Evolutionary conservation across 1,140 invertebrate genomes (phyloP), one percentile per base, ranked within the genome.

Genomic region (Sycophila sp.): DNA sequence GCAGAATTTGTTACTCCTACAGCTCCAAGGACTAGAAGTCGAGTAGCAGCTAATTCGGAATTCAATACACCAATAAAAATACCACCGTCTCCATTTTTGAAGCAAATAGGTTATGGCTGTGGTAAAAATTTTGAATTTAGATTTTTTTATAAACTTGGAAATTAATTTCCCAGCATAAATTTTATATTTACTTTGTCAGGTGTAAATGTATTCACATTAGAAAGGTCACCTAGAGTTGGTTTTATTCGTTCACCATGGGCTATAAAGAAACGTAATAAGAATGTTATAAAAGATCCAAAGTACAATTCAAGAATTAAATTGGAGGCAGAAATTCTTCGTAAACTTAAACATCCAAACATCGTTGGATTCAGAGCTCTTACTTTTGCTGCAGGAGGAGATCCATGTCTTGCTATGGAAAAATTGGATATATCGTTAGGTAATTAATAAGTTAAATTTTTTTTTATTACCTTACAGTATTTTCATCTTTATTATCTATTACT

Each of bases 271-370:
- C 73, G 92, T 2, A 90, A 88, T 69, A 78, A 87, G 59, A 83
- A 84, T 49, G 42, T 79, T 30, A 62, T 71, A 55, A 75, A 80
- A 67, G 78, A 83, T 55, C 51, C 78, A 8, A 73, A 78, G 63
- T 88, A 87, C 60, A 83, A 85, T 51, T 78, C 89, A 32, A 85
- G 93, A 3, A 86, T 96, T 24, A 83, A 88, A 69, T 82, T 87
- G 1, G 94, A 96, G 85, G 94, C 93, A 1, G 87, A 91, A 17
- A 82, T 94, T 60, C 81, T 93, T 19, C 89, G 89, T 66, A 87
- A 89, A 63, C 86, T 96, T 40, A 89, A 90, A 26, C 94, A 96
- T 86, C 93, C 93, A 1, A 94, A 96, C 77, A 93, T 96, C 53
- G 90, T 96, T 4, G 94, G 94, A 0, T 96, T 93, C 77, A 87